Conservation (phyloP, 2,888 invertebrate genomes). For the Scaptomyza caliginosa region DNA sequence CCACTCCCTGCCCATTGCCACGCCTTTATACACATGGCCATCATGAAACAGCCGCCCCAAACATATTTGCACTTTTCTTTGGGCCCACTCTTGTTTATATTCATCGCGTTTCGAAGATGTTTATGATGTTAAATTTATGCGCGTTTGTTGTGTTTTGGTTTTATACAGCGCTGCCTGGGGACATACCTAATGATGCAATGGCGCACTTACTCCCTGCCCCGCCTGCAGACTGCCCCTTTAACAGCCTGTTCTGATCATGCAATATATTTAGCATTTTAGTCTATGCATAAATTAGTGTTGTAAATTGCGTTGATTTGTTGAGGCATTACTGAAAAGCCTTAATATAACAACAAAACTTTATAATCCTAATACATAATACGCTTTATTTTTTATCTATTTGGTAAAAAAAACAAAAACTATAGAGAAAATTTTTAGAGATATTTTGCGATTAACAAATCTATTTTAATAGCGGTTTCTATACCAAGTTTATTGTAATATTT, state of each 20-base stretch:
- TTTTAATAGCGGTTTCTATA: no score
- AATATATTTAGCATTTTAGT: no score
- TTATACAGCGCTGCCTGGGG: constrained; percentile 31
- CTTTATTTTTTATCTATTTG: no score
- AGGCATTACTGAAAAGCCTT: not conserved
- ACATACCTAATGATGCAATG: constrained; percentile 22
- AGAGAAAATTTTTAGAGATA: no score
- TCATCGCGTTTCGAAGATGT: constrained; percentile 61
- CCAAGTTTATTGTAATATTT: no score
- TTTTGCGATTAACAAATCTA: no score
- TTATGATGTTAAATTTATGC: constrained; percentile 74
- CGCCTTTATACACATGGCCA: constrained; percentile 20
- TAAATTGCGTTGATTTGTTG: not conserved
- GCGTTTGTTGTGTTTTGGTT: constrained; percentile 50
- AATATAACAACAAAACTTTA: no score
- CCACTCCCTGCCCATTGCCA: constrained; percentile 14
- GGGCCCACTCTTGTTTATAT: constrained; percentile 39
- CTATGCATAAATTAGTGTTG: not conserved
- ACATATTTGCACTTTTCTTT: constrained; percentile 48
- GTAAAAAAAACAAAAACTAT: no score
- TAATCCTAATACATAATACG: no score
- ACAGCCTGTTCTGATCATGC: no score
- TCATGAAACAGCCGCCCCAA: constrained; percentile 30
- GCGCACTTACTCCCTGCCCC: not conserved
- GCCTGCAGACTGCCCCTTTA: not conserved